Evolutionary conservation across 2,113 vertebrate genomes (phyloP).

Genomic region (Planiliza haematocheilus): DNA sequence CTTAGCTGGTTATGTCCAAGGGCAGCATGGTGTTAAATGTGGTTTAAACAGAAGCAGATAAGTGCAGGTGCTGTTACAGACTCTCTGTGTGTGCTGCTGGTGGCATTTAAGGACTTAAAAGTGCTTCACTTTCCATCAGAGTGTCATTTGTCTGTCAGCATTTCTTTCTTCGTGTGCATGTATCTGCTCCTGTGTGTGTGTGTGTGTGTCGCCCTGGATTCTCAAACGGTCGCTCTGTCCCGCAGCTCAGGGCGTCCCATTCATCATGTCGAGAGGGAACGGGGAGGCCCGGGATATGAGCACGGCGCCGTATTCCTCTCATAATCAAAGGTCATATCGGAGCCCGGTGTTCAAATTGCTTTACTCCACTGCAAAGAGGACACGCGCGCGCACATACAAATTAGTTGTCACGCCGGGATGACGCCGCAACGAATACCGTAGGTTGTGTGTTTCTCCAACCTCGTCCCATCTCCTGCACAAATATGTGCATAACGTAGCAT

Average conservation of each 20-base stretch:
- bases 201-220: slow-evolving; percentile 52
- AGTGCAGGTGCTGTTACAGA: slow-evolving; percentile 52
- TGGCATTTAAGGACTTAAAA: slow-evolving; percentile 68
- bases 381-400: slow-evolving; percentile 56
- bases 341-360: slow-evolving; percentile 80
- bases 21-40: slow-evolving; percentile 69
- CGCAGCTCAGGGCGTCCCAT: slow-evolving; percentile 75
- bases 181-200: slow-evolving; percentile 14
- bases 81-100: slow-evolving; percentile 21
- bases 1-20: slow-evolving; percentile 60
- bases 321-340: slow-evolving; percentile 82
- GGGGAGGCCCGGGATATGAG: slow-evolving; percentile 74
- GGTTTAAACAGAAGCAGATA: slow-evolving; percentile 65
- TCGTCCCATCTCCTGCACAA: slow-evolving; percentile 6
- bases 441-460: slow-evolving; percentile 20
- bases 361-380: slow-evolving; percentile 69
- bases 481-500: background rate
- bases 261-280: slow-evolving; percentile 79
- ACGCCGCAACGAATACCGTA: slow-evolving; percentile 27
- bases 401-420: slow-evolving; percentile 47
- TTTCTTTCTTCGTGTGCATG: slow-evolving; percentile 35
- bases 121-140: slow-evolving; percentile 68
- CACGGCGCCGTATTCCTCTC: slow-evolving; percentile 73
- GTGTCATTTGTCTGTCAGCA: slow-evolving; percentile 71
- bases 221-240: slow-evolving; percentile 78